A percentile compares a stretch with the other conserved stretches of the same genome.
These are phyloP conservation scores for Formicarius rufipectus DNA, from an alignment of 2,113 vertebrate species.

Conservation along the genomic window DNA sequence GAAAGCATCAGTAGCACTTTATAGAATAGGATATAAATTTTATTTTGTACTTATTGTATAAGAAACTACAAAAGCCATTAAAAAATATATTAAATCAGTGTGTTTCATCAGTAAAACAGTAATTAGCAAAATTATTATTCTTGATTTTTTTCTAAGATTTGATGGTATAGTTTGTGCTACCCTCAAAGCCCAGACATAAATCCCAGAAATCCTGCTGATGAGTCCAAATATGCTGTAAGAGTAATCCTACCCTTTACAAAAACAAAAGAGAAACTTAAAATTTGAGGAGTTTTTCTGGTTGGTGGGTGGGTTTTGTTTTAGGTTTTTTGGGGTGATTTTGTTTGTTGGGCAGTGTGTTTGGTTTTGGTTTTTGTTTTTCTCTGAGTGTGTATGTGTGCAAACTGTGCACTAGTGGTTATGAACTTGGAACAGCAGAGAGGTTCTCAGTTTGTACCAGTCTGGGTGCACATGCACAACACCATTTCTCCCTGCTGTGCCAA, in stretches of 20 bases:
- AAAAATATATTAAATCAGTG: not conserved
- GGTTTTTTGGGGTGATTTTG: not conserved
- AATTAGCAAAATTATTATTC: not conserved
- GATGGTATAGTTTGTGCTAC: not conserved
- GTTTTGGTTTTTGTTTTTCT: not conserved
- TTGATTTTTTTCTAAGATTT: not conserved
- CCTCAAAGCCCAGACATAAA: not conserved
- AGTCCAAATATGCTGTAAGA: not conserved
- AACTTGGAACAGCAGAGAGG: not conserved
- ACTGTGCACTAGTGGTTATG: not conserved
- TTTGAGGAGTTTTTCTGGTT: not conserved
- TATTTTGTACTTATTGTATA: not conserved
- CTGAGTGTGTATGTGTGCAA: not conserved
- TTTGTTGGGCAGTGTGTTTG: not conserved
- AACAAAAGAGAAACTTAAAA: not conserved
- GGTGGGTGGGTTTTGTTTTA: not conserved
- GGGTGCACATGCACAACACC: not conserved
- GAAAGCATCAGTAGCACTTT: not conserved
- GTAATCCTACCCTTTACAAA: not conserved
- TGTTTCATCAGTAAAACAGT: not conserved
- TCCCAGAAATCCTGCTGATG: not conserved
- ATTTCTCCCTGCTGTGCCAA: not conserved
- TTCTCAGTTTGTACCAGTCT: not conserved
- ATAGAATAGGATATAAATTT: not conserved
- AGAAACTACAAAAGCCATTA: not conserved